These are phyloP conservation scores for Pomacea canaliculata DNA, from an alignment of 2,888 invertebrate species.

Conservation along the genomic window DNA sequence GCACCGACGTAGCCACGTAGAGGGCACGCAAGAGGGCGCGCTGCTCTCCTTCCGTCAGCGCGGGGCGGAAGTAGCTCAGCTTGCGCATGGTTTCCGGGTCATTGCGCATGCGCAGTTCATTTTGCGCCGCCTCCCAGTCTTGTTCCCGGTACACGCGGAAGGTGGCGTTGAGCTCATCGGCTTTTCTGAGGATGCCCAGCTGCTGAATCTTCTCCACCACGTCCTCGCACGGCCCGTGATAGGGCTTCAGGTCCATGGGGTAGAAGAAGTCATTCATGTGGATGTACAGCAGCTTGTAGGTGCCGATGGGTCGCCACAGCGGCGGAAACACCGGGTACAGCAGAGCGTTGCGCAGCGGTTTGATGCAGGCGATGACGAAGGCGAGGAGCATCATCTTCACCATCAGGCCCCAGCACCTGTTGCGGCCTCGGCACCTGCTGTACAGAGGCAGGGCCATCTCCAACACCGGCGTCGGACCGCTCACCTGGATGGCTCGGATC, in stretches of 20 bases:
- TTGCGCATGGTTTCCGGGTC: background rate
- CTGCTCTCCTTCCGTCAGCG: constrained; percentile 30
- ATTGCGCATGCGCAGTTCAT: background rate
- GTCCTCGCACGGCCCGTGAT: constrained; percentile 28
- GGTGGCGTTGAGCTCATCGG: constrained; percentile 2
- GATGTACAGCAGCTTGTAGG: constrained; percentile 20
- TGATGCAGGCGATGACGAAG: background rate
- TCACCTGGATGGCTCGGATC: background rate
- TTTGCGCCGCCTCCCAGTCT: constrained; percentile 15
- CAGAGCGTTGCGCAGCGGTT: constrained; percentile 10
- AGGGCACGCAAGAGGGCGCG: constrained; percentile 20
- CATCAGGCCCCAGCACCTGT: background rate
- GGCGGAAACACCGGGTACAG: constrained; percentile 21
- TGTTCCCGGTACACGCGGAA: constrained; percentile 19
- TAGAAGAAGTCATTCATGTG: constrained; percentile 30
- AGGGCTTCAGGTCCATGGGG: constrained; percentile 30
- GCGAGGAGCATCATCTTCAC: background rate
- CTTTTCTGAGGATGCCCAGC: constrained; percentile 22
- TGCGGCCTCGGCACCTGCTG: background rate
- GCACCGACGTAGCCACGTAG: constrained; percentile 25
- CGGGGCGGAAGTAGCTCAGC: constrained; percentile 28
- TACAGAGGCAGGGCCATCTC: background rate
- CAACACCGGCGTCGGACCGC: background rate
- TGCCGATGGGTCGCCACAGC: constrained; percentile 19
- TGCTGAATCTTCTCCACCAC: constrained; percentile 9